Evolutionary conservation across 2,888 invertebrate genomes (phyloP).

Genomic region (Hirtodrosophila duncani): DNA sequence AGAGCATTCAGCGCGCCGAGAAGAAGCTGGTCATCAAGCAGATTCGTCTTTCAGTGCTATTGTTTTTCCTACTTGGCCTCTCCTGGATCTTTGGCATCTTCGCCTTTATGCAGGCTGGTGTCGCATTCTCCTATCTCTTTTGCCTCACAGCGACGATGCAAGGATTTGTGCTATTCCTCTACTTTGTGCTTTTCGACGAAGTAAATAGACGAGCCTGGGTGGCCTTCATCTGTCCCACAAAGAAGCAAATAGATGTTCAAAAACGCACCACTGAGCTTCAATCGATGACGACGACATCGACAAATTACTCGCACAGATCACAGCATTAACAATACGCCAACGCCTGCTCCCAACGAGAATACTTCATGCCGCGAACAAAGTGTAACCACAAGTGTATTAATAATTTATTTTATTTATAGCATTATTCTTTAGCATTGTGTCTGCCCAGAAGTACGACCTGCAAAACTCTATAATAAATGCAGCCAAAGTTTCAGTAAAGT

Average conservation of each 20-base stretch:
- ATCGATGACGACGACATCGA: constrained; percentile 36
- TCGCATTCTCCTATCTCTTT: constrained; percentile 81
- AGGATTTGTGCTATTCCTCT: constrained; percentile 82
- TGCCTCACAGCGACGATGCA: constrained; percentile 82
- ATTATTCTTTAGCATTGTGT: constrained; percentile 2
- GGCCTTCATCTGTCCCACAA: constrained; percentile 23
- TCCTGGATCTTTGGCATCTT: constrained; percentile 82
- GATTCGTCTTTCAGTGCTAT: constrained; percentile 80
- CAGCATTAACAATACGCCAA: background rate
- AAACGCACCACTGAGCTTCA: constrained; percentile 27
- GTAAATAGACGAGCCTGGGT: constrained; percentile 69
- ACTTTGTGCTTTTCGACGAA: constrained; percentile 81
- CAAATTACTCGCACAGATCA: constrained; percentile 16
- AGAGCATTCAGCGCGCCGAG: constrained; percentile 71
- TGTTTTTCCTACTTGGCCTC: constrained; percentile 81
- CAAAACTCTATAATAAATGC: no score
- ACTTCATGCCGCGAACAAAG: constrained; percentile 41
- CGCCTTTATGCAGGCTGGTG: constrained; percentile 79
- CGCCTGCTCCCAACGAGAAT: background rate
- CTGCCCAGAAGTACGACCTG: no score
- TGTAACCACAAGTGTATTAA: constrained; percentile 2
- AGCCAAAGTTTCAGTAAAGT: no score
- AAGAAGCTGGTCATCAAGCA: constrained; percentile 78
- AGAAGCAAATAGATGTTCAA: constrained; percentile 23
- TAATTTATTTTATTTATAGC: constrained; percentile 20